Percentiles rank a stretch among this genome's conserved stretches.
Evolutionary conservation across 92 coral and sea anemone genomes (phyloP).

Genomic region (Phenganax stokvisi): DNA sequence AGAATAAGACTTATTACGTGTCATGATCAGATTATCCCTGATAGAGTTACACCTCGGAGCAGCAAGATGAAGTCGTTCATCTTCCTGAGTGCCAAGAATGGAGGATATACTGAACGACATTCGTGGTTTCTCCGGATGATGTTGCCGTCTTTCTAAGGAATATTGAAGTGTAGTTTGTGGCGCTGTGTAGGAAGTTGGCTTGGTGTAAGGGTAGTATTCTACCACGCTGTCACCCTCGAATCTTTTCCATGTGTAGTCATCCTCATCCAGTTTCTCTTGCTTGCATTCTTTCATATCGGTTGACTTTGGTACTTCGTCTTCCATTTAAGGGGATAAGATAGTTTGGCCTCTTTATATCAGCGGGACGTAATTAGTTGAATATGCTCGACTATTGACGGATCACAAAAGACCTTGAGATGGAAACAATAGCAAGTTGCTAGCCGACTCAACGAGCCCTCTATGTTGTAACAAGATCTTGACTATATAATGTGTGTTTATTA

Average conservation of each 20-base stretch:
- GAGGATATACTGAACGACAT: slow-evolving; percentile 32
- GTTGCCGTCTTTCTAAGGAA: not conserved
- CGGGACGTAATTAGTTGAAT: not conserved
- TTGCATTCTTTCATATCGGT: slow-evolving; percentile 8
- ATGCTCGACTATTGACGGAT: slow-evolving; percentile 14
- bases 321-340: not conserved
- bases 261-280: slow-evolving; percentile 5
- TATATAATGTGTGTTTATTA: slow-evolving; percentile 36
- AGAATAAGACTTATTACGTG: slow-evolving; percentile 8
- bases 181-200: slow-evolving; percentile 1
- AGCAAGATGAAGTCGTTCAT: not conserved
- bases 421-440: slow-evolving; percentile 40
- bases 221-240: not conserved
- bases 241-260: slow-evolving; percentile 3
- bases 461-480: slow-evolving; percentile 10
- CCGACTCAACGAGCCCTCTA: slow-evolving; percentile 13
- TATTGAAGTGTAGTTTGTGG: slow-evolving; percentile 4
- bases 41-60: slow-evolving; percentile 6
- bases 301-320: not conserved
- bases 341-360: slow-evolving; percentile 9
- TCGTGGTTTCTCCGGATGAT: not conserved
- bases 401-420: slow-evolving; percentile 20
- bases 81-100: slow-evolving; percentile 20
- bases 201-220: not conserved
- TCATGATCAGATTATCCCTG: not conserved